Percentiles rank a stretch among this genome's conserved stretches.
phyloP scores from a whole-genome alignment of 2,888 invertebrate species.

The Proisotoma minuta region DNA sequence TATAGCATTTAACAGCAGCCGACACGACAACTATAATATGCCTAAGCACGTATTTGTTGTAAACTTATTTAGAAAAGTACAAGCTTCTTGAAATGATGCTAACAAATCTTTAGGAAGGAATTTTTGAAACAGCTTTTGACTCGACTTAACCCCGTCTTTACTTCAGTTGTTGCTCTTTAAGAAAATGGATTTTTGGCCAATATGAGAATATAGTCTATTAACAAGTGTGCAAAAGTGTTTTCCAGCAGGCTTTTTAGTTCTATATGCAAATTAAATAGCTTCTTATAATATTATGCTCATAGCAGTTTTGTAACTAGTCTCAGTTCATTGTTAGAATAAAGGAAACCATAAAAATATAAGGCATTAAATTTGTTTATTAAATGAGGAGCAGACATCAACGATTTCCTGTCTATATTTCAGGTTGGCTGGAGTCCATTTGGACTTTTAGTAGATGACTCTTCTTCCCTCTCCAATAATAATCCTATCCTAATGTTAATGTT shows the following conservation, averaged over 20 bases:
- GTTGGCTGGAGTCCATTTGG: conserved; percentile 8
- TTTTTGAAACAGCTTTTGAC: background rate
- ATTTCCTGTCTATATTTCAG: conserved; percentile 8
- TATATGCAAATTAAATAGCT: too few relatives aligned
- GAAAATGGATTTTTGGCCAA: too few relatives aligned
- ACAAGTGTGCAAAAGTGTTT: too few relatives aligned
- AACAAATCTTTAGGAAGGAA: conserved; percentile 10
- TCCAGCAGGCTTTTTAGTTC: too few relatives aligned
- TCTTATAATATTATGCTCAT: too few relatives aligned
- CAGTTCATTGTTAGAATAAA: too few relatives aligned
- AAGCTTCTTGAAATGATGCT: conserved; percentile 10
- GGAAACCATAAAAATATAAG: too few relatives aligned
- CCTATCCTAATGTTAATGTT: background rate
- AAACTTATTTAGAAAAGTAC: background rate
- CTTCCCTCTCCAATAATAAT: conserved; percentile 6
- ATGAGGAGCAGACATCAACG: background rate
- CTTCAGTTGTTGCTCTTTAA: too few relatives aligned
- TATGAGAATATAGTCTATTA: too few relatives aligned
- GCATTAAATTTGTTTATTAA: too few relatives aligned
- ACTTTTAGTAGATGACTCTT: background rate
- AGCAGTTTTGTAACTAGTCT: too few relatives aligned
- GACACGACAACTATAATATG: background rate
- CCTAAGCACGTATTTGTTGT: background rate
- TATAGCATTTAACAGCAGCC: background rate
- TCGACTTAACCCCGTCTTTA: too few relatives aligned